A percentile compares a stretch with the other conserved stretches of the same genome.
Evolutionary conservation across 2,113 vertebrate genomes (phyloP).

Genomic region (Phoenicopterus ruber): DNA sequence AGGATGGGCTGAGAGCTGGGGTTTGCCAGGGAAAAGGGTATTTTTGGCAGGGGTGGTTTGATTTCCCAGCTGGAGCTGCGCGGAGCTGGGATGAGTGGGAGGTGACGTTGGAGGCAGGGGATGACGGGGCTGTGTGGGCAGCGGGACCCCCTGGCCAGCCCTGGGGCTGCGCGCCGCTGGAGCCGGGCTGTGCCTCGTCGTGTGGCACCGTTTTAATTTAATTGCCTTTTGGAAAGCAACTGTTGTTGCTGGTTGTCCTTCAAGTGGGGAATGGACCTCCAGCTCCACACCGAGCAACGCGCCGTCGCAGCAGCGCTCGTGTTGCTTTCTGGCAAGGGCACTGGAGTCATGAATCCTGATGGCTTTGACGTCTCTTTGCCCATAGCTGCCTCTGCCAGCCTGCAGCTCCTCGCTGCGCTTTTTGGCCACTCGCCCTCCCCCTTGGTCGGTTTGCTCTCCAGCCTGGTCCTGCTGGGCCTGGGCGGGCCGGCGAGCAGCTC

Average conservation of each 20-base stretch:
- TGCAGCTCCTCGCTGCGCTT: background rate
- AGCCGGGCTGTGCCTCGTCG: background rate
- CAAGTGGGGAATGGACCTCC: background rate
- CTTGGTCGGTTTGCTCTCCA: background rate
- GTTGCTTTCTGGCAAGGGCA: background rate
- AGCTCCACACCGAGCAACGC: background rate
- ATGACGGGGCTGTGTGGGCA: fast-evolving
- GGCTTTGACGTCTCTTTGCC: background rate
- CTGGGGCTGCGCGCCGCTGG: background rate
- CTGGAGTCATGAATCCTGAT: background rate
- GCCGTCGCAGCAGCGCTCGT: fast-evolving
- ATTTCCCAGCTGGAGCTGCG: background rate
- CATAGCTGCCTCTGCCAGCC: background rate
- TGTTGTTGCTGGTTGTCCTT: background rate
- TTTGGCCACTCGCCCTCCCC: background rate
- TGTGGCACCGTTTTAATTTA: fast-evolving
- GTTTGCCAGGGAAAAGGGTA: background rate
- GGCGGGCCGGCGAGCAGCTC: fast-evolving
- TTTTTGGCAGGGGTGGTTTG: background rate
- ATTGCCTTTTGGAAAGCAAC: background rate
- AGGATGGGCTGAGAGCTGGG: background rate
- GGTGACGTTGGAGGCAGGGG: background rate
- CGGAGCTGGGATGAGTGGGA: background rate
- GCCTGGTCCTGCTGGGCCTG: background rate
- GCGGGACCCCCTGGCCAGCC: background rate